These are phyloP conservation scores for Lophotriccus pileatus DNA, from an alignment of 2,797 vertebrate genomes.

Conservation along the genomic window DNA sequence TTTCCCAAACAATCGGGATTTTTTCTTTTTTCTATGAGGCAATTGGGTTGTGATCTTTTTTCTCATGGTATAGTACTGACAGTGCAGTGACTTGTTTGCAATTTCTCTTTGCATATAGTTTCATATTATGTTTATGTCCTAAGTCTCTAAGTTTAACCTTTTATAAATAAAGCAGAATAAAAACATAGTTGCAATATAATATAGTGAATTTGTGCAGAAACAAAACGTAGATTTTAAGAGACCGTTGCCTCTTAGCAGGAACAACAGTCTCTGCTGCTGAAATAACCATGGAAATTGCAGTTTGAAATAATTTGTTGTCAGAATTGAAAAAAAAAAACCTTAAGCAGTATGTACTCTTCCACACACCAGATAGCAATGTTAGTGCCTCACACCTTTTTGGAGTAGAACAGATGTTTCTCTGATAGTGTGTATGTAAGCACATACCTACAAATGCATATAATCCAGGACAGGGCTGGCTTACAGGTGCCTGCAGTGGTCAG, in stretches of 20 bases:
- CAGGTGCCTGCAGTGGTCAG: not conserved
- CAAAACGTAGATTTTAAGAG: not conserved
- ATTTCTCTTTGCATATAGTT: not conserved
- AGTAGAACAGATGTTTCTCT: not conserved
- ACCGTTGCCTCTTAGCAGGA: not conserved
- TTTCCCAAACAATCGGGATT: not conserved
- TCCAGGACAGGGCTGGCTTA: not conserved
- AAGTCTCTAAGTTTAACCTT: not conserved
- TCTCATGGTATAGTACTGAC: not conserved
- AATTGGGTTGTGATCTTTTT: not conserved
- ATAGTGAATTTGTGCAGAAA: not conserved
- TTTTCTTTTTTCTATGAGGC: not conserved
- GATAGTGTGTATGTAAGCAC: fast-evolving
- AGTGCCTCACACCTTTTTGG: not conserved
- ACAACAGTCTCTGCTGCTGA: not conserved
- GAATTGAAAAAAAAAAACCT: not conserved
- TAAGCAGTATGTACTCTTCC: not conserved
- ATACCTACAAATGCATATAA: fast-evolving
- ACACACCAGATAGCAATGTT: not conserved
- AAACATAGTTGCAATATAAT: not conserved
- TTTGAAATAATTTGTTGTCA: not conserved
- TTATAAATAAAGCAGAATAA: not conserved
- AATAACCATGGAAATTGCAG: not conserved
- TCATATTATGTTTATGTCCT: not conserved
- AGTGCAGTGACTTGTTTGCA: not conserved